phyloP scores from a whole-genome alignment of 2,888 invertebrate genomes.

The Oasisia sp. region DNA sequence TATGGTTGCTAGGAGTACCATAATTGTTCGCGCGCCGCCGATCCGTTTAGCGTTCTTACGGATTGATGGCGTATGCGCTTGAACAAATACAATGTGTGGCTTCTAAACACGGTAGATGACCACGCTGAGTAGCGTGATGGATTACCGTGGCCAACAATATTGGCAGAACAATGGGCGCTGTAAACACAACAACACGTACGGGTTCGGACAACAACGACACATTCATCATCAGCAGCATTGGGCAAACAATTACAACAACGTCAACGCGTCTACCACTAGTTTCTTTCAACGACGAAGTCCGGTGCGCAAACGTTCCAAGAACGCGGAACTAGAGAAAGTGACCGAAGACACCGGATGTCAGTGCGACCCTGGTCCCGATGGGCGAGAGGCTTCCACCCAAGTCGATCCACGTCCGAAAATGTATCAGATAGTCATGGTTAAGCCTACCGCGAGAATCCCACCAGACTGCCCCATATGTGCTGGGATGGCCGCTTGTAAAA shows the following conservation, averaged over 20 bases:
- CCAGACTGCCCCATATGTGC: neutral
- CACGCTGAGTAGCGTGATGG: neutral
- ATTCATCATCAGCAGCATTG: neutral
- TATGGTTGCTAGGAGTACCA: neutral
- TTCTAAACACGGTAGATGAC: neutral
- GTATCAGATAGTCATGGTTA: neutral
- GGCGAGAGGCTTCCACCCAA: no score
- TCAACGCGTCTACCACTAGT: neutral
- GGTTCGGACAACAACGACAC: neutral
- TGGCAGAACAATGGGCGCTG: neutral
- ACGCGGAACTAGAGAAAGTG: no score
- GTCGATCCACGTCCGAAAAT: neutral
- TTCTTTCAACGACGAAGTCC: no score
- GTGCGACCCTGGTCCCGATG: neutral
- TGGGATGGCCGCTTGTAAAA: neutral
- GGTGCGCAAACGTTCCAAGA: no score
- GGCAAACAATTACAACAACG: neutral
- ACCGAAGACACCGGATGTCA: no score
- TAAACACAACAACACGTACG: neutral
- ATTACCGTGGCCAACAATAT: neutral
- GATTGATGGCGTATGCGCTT: neutral
- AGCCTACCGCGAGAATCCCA: neutral
- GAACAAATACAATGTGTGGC: neutral
- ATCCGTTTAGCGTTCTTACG: neutral
- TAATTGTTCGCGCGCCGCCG: neutral